Evolutionary conservation across 2,888 invertebrate species (phyloP), one percentile per base, ranked within the genome.

Genomic region (Iphiclides podalirius): DNA sequence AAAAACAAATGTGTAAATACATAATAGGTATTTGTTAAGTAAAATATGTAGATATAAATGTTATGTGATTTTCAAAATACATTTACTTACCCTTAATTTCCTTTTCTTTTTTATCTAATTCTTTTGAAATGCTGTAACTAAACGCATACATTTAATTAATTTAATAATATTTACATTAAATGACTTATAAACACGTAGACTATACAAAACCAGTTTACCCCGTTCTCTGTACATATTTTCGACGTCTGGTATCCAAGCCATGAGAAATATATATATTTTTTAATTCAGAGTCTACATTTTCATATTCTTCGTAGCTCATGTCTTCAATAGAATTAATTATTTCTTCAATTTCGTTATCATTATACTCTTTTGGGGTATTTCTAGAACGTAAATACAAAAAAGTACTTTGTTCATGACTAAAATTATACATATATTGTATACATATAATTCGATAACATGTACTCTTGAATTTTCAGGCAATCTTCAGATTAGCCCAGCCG

Each of bases 221-320:
- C 33, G 23, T 33, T 52, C 66, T 78, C 35, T 71, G 67, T 1
- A 60, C 59, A 62, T 70, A 57, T 48, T 69, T 79, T 57, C 52
- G 69, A 44, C 83, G 73, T 47, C 88, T 71, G 1, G 54, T 51
- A 56, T 82, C 82, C 53, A 88, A 71, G 3, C 81, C 87, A 54
- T 75, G 53, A 1, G 57, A 50, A 43, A 84, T 61, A 44, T 85
- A 88, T 54, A 87, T 63, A 4, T 71, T 52, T 63, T 76, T 83
- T 33, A 80, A 60, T 54, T 86, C 86, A 6, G 70, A 56, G 37
- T 67, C 54, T 14, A 75, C 60, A 15, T 63, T 66, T 54, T 79
- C 79, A 59, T 70, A 88, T 54, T 87, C 79, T 11, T 75, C 75
- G 7, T 59, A 70, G 26, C 77, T 73, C 87, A 87, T 86, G 0